Base-by-base conservation (phyloP, 1,140 invertebrate genomes). In the Diachasma alloeum region DNA sequence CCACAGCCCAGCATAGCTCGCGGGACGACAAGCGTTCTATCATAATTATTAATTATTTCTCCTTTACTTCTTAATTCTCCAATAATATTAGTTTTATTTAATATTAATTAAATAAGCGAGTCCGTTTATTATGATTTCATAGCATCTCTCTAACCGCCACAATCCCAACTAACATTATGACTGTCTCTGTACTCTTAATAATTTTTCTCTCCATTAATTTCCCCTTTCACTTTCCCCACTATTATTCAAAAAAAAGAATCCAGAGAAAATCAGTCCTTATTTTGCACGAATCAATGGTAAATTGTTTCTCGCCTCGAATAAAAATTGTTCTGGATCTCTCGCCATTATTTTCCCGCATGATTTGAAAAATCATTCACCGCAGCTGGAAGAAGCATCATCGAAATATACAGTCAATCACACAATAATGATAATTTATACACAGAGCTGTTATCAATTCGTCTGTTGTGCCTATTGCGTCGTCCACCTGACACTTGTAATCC, bases 101-200 rank as follows among this genome's bases (percentile, higher is more conserved):
- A 69, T 83, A 77, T 79, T 84, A 78, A 72, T 83, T 84, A 85
- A 82, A 85, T 84, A 85, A 84, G 83, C 82, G 81, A 80, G 83
- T 84, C 75, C 81, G 82, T 84, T 82, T 84, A 84, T 84, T 37
- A 73, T 56, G 48, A 73, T 48, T 59, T 44, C 36, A 48, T 13
- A 53, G 71, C 71, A 56, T 73, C 56, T 31, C 48, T 37, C n/a
- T 37, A 37, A 56, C 6, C 70, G 13, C 78, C 74, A 81, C 79
- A 75, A 76, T 79, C 72, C 79, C 79, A 75, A 78, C 77, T 80
- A 79, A 72, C 75, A 79, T 79, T 77, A 74, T 80, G 79, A 72
- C 71, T 70, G 70, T 73, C 48, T 75, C 76, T 42, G 9, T 17
- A 74, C 22, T 66, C 15, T 73, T 77, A 77, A 77, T 67, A 74